Conservation (phyloP, 2,888 invertebrate species). For the Dioctria linearis region DNA sequence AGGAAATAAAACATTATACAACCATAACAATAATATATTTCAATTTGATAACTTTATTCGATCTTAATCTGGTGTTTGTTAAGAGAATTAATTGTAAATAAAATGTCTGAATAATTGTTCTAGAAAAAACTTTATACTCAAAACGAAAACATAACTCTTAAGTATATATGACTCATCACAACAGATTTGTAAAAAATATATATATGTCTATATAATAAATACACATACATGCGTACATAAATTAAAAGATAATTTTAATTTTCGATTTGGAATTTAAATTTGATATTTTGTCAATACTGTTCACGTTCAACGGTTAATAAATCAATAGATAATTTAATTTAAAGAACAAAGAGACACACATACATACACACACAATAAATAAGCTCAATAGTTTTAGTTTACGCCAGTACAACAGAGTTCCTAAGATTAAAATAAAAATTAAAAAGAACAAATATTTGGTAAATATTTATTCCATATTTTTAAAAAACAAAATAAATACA, state of each 20-base stretch:
- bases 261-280: not conserved
- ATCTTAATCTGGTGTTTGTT: not conserved
- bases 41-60: not conserved
- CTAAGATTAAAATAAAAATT: no score
- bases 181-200: not conserved
- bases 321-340: not conserved
- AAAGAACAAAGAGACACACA: no score
- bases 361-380: no score
- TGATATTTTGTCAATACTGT: slow-evolving; percentile 14
- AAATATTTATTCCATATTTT: no score
- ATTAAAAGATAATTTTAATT: not conserved
- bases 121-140: slow-evolving; percentile 37
- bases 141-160: slow-evolving; percentile 10
- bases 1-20: no score
- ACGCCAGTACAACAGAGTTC: no score
- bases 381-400: no score
- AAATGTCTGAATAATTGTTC: slow-evolving; percentile 25
- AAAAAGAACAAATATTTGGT: no score
- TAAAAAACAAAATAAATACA: no score
- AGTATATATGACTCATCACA: not conserved
- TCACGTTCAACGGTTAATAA: not conserved
- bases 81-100: not conserved
- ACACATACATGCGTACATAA: not conserved
- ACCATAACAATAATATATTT: not conserved
- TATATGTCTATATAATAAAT: no score